Evolutionary conservation across 2,113 vertebrate species (phyloP).

Genomic region (Anoura caudifer): DNA sequence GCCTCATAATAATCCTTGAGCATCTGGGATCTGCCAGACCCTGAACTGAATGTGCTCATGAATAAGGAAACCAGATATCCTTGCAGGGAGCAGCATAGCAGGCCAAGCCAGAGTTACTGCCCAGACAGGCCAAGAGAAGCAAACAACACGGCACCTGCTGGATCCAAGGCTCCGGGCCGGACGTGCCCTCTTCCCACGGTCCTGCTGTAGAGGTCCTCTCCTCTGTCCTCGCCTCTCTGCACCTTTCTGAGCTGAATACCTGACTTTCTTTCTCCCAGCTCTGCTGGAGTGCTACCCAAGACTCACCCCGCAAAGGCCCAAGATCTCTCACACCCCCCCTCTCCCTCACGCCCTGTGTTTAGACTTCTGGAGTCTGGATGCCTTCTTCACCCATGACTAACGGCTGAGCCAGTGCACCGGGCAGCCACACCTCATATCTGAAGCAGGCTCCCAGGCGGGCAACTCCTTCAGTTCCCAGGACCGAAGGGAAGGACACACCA

Average conservation of each 20-base stretch:
- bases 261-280: background rate
- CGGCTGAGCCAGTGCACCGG: background rate
- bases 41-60: background rate
- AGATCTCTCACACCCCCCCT: background rate
- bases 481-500: background rate
- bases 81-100: background rate
- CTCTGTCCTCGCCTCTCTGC: background rate
- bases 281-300: background rate
- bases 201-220: background rate
- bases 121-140: background rate
- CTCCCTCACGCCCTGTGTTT: background rate
- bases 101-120: background rate
- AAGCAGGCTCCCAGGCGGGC: background rate
- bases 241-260: background rate
- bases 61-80: background rate
- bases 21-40: background rate
- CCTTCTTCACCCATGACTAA: fast-evolving
- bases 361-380: background rate
- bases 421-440: no score
- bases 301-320: background rate
- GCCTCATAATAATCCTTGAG: constrained; percentile 47
- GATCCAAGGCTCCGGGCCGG: background rate
- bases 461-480: background rate
- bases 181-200: background rate
- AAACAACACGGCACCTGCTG: background rate